Evolutionary conservation across 2,797 vertebrate species (phyloP).

Genomic region (Cheracebus regulus): DNA sequence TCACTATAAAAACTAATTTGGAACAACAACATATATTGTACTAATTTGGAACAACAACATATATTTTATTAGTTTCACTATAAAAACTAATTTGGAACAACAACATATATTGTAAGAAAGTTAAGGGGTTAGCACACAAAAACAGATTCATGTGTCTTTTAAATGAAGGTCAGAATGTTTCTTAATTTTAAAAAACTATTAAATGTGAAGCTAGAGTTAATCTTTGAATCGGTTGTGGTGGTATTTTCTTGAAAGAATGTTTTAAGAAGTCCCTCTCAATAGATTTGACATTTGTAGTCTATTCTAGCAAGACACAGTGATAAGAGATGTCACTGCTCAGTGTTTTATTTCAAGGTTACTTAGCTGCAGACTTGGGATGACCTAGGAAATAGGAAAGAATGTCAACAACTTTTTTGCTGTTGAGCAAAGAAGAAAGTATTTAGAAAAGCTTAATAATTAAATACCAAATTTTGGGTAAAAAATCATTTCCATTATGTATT

Average conservation of each 20-base stretch:
- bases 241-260: slow-evolving; percentile 18
- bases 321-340: background rate
- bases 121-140: background rate
- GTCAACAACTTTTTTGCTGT: slow-evolving; percentile 2
- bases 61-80: background rate
- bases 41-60: background rate
- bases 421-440: slow-evolving; percentile 17
- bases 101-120: background rate
- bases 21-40: background rate
- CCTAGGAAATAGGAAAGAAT: background rate
- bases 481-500: background rate
- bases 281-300: slow-evolving; percentile 1
- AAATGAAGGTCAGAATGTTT: slow-evolving; percentile 2
- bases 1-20: slow-evolving; percentile 6
- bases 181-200: background rate
- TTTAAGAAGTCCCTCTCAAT: background rate
- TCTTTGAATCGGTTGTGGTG: background rate
- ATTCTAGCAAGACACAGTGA: slow-evolving; percentile 7
- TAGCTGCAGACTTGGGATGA: background rate
- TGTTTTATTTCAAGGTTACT: slow-evolving; percentile 22
- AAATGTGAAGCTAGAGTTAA: slow-evolving; percentile 4
- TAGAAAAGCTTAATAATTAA: slow-evolving; percentile 31
- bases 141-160: background rate
- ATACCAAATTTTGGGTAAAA: slow-evolving; percentile 12
- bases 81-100: too few species aligned